These are phyloP conservation scores for Sylvietta virens DNA, from an alignment of 2,113 vertebrate species.

Conservation along the genomic window DNA sequence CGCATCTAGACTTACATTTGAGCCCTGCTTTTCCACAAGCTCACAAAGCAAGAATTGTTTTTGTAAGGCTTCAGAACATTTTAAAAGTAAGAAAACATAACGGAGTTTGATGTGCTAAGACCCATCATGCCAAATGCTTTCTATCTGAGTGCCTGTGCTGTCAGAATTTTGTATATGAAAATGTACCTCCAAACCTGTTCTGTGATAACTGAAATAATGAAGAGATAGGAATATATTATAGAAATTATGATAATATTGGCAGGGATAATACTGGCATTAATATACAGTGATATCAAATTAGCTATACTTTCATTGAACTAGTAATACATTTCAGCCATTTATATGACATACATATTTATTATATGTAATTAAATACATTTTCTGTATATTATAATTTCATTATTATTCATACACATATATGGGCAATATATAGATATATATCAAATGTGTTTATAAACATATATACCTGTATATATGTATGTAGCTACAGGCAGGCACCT, in stretches of 20 bases:
- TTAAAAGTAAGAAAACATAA: background rate
- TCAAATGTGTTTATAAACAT: no score
- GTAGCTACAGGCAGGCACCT: rapidly evolving
- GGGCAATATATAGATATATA: background rate
- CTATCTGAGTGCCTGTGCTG: background rate
- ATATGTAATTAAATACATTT: background rate
- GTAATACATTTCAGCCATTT: background rate
- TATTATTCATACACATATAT: background rate
- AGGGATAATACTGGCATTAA: background rate
- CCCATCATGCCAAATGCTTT: background rate
- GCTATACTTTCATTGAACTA: background rate
- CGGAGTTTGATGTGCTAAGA: background rate
- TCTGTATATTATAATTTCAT: background rate
- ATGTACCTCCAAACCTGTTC: background rate
- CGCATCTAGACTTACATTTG: background rate
- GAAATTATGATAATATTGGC: background rate
- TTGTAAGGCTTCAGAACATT: background rate
- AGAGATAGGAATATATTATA: background rate
- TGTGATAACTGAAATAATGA: background rate
- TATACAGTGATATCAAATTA: background rate
- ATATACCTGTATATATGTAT: rapidly evolving
- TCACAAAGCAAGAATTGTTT: background rate
- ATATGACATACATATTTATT: background rate
- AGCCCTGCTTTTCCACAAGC: background rate
- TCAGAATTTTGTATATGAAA: background rate